Base-by-base conservation (phyloP, 1,140 invertebrate genomes). In the Macrobrachium rosenbergii region DNA sequence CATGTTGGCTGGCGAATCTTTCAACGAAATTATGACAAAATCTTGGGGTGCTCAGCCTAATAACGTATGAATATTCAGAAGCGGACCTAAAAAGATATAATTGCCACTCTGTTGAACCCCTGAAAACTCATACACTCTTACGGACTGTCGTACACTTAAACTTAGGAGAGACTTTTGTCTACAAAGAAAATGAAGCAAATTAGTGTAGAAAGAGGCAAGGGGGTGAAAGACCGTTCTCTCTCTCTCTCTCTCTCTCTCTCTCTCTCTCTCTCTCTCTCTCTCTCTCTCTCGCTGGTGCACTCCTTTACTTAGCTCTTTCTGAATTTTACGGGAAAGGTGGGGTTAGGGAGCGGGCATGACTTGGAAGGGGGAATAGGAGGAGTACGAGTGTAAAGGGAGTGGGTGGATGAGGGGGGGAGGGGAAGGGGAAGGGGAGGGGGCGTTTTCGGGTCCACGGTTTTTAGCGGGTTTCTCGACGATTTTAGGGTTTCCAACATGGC, bases 21-120 rank as follows among this genome's bases (percentile, higher is more conserved):
- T 87, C 45, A 23, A 58, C 21, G 59, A 58, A 83, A 87, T 87
- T 87, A 87, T 87, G 84, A 87, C 84, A 87, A 87, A 87, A 87
- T 87, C 84, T 87, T 80, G 19, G 64, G 45, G 28, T 67, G 62
- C 84, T 73, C 64, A 21, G 52, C 64, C 84, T 87, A 87, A 87
- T 87, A 87, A 87, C 84, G 84, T 81, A 87, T 87, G 84, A 87
- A 87, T 87, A 87, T 87, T 87, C 84, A 87, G 77, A 63, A 87
- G 77, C 43, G 45, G 45, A 60, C 78, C 84, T 63, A 79, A 87
- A 87, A 87, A 87, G 77, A 87, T 80, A 81, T 87, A 87, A 87
- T 87, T 87, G 84, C 84, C 84, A 87, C 84, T 87, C 84, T 87
- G 84, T 87, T 87, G 43, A 80, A 28, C 52, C 67, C 84, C 58